Percentiles rank a stretch among this genome's conserved stretches.
phyloP scores from a whole-genome alignment of 1,140 invertebrate species.

The Amphibalanus amphitrite region DNA sequence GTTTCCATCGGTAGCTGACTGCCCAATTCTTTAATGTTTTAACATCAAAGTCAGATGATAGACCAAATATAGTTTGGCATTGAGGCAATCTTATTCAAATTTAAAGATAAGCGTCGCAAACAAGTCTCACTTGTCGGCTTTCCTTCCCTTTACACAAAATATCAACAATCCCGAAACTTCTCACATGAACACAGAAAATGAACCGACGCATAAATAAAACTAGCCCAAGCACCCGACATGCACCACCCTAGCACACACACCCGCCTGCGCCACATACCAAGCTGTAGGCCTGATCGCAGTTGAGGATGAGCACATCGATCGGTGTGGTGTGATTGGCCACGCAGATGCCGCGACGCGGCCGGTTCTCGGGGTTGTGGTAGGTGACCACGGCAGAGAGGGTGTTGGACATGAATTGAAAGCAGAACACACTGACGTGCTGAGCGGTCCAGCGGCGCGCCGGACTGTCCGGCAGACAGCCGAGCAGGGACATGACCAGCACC shows the following conservation, averaged over 20 bases:
- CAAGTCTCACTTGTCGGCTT: too few relatives aligned
- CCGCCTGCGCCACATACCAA: conserved; percentile 50
- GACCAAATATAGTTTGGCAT: too few relatives aligned
- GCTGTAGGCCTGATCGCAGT: conserved; percentile 95
- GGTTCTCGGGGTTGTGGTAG: conserved; percentile 31
- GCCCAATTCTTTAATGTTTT: conserved; percentile 12
- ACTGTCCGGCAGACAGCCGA: conserved; percentile 63
- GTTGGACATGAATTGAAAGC: conserved; percentile 47
- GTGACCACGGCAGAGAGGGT: conserved; percentile 32
- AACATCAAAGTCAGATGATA: too few relatives aligned
- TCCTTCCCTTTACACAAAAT: too few relatives aligned
- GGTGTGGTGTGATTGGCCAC: conserved; percentile 86
- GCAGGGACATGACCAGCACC: conserved; percentile 57
- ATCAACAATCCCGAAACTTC: too few relatives aligned
- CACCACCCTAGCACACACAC: too few relatives aligned
- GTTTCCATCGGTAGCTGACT: not conserved
- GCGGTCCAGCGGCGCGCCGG: conserved; percentile 56
- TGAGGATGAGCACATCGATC: conserved; percentile 81
- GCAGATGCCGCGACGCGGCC: conserved; percentile 54
- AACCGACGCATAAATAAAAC: too few relatives aligned
- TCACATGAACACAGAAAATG: too few relatives aligned
- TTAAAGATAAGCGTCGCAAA: too few relatives aligned
- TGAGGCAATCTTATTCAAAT: too few relatives aligned
- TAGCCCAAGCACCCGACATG: too few relatives aligned
- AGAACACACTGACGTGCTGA: conserved; percentile 59